Percentiles rank a stretch among this genome's conserved stretches.
Evolutionary conservation across 2,888 invertebrate genomes (phyloP).

Genomic region (Lepetodrilus schrolli): DNA sequence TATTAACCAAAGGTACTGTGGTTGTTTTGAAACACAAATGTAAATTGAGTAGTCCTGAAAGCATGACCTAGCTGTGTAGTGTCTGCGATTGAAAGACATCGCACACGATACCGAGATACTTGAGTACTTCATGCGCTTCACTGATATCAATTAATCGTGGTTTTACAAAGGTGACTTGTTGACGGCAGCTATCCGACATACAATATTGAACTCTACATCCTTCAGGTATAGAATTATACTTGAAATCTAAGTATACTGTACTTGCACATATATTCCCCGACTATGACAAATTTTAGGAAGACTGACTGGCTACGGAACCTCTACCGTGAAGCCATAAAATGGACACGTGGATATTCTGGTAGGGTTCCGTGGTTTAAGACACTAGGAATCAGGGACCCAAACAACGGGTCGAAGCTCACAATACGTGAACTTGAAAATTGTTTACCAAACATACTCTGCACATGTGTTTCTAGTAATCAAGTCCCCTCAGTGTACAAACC

Average conservation of each 20-base stretch:
- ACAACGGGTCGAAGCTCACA: constrained; percentile 1
- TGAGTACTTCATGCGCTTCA: too few relatives aligned
- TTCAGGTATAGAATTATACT: not conserved
- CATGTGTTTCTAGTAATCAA: not conserved
- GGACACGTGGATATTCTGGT: not conserved
- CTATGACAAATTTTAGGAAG: not conserved
- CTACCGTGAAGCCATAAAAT: not conserved
- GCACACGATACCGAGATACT: too few relatives aligned
- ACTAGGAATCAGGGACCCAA: not conserved
- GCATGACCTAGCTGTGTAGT: too few relatives aligned
- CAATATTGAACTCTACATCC: constrained; percentile 1
- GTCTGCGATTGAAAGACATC: too few relatives aligned
- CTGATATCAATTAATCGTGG: too few relatives aligned
- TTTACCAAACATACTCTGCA: not conserved
- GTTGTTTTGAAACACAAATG: too few relatives aligned
- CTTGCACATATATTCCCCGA: not conserved
- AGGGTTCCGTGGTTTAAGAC: not conserved
- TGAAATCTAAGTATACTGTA: not conserved
- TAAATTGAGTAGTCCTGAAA: too few relatives aligned
- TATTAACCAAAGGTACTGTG: too few relatives aligned
- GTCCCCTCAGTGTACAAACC: not conserved
- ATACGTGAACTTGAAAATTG: not conserved
- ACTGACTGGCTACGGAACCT: not conserved
- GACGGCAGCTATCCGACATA: constrained; percentile 7
- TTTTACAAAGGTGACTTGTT: not conserved